phyloP scores from a whole-genome alignment of 2,797 vertebrate genomes.

The Eulemur rubriventer region DNA sequence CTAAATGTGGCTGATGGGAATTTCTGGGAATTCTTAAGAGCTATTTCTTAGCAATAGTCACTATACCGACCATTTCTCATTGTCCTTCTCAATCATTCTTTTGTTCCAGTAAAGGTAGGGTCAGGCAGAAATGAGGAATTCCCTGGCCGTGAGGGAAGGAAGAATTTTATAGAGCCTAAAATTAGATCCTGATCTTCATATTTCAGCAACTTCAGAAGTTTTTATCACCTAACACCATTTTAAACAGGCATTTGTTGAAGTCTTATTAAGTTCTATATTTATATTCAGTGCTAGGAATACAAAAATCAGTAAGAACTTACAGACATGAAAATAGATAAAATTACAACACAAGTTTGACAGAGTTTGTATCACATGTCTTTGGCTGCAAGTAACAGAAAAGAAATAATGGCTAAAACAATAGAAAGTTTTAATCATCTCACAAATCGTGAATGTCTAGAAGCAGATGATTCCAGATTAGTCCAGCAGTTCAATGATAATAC shows the following conservation, averaged over 20 bases:
- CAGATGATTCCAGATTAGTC: background rate
- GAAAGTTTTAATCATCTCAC: background rate
- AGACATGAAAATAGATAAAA: background rate
- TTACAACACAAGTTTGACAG: background rate
- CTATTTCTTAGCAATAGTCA: background rate
- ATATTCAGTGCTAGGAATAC: background rate
- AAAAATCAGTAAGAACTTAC: background rate
- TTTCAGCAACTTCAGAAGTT: background rate
- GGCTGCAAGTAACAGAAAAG: background rate
- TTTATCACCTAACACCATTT: background rate
- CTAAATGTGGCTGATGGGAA: background rate
- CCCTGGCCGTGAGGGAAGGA: background rate
- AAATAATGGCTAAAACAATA: background rate
- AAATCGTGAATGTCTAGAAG: background rate
- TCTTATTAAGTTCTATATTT: background rate
- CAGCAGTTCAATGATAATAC: background rate
- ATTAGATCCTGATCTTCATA: background rate
- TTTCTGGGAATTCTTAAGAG: background rate
- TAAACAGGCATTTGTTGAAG: background rate
- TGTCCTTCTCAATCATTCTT: background rate
- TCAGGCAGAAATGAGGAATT: background rate
- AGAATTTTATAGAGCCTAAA: background rate
- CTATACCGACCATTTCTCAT: background rate
- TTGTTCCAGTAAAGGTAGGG: background rate
- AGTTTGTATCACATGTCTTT: background rate